phyloP scores from a whole-genome alignment of 2,888 invertebrate species.

The Lasioglossum zephyrum region DNA sequence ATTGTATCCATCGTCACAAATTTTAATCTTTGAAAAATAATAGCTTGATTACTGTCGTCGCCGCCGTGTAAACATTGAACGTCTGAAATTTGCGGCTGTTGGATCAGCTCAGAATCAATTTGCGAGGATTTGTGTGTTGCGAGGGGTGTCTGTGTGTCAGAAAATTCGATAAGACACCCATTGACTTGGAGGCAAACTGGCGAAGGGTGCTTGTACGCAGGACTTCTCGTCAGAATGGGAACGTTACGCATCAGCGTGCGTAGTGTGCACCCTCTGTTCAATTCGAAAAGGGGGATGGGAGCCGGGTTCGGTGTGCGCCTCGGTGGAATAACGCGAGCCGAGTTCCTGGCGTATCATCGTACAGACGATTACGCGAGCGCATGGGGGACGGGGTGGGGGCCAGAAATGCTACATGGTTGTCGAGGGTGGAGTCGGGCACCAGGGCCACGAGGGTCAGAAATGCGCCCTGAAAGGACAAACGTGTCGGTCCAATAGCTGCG shows the following conservation, averaged over 20 bases:
- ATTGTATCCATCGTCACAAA: neutral
- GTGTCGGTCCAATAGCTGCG: constrained; percentile 34
- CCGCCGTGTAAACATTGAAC: neutral
- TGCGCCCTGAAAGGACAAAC: constrained; percentile 58
- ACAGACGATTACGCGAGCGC: constrained; percentile 66
- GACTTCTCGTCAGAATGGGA: constrained; percentile 11
- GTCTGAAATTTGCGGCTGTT: neutral
- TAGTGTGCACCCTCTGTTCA: constrained; percentile 2
- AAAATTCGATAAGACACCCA: constrained; percentile 18
- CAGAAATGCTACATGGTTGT: constrained; percentile 45
- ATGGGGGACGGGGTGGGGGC: constrained; percentile 9
- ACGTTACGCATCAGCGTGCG: constrained; percentile 58
- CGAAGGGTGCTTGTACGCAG: neutral
- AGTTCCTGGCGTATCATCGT: constrained; percentile 69
- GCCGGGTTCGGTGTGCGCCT: constrained; percentile 47
- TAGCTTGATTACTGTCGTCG: neutral
- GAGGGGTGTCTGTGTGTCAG: neutral
- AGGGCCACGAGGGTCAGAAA: constrained; percentile 60
- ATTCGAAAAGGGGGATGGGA: constrained; percentile 36
- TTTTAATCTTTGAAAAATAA: neutral
- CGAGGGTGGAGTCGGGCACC: constrained; percentile 58
- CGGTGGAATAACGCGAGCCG: constrained; percentile 62
- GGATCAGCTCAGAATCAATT: neutral
- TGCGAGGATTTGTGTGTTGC: neutral
- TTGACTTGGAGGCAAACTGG: neutral